Conservation (phyloP, 2,113 vertebrate genomes). For the Catharus fuscescens region DNA sequence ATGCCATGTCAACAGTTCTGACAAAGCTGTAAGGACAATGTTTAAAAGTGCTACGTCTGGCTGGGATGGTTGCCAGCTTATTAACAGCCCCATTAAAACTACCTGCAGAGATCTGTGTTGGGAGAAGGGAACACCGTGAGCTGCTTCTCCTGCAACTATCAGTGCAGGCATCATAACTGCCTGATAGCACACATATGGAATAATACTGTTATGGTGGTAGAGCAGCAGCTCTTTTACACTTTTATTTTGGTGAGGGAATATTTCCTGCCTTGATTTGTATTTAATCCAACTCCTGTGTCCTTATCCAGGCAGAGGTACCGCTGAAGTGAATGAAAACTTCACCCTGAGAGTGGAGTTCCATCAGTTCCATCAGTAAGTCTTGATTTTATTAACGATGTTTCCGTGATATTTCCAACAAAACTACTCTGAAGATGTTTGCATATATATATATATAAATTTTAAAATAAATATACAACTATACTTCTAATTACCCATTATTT, state of each 20-base stretch:
- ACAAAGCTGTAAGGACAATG: slow-evolving; percentile 65
- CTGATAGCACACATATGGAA: neutral
- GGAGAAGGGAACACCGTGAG: neutral
- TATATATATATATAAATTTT: neutral
- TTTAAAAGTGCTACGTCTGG: slow-evolving; percentile 69
- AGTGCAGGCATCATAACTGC: neutral
- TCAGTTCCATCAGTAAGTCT: neutral
- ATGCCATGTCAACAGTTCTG: slow-evolving; percentile 63
- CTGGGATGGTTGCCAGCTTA: slow-evolving; percentile 65
- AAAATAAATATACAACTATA: neutral
- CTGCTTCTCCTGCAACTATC: neutral
- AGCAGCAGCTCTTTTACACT: neutral
- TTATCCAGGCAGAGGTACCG: neutral
- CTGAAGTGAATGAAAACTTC: neutral
- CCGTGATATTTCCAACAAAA: neutral
- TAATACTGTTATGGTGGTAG: neutral
- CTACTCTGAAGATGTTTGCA: neutral
- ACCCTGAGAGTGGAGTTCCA: neutral
- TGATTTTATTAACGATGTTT: neutral
- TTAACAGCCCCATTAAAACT: slow-evolving; percentile 71
- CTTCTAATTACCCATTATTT: neutral
- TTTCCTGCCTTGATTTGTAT: neutral
- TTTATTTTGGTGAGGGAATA: neutral
- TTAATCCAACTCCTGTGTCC: neutral
- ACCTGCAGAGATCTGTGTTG: slow-evolving; percentile 51